A percentile compares a stretch with the other conserved stretches of the same genome.
Conservation (phyloP, 1,140 invertebrate genomes). For the Aphaenogaster rudis region DNA sequence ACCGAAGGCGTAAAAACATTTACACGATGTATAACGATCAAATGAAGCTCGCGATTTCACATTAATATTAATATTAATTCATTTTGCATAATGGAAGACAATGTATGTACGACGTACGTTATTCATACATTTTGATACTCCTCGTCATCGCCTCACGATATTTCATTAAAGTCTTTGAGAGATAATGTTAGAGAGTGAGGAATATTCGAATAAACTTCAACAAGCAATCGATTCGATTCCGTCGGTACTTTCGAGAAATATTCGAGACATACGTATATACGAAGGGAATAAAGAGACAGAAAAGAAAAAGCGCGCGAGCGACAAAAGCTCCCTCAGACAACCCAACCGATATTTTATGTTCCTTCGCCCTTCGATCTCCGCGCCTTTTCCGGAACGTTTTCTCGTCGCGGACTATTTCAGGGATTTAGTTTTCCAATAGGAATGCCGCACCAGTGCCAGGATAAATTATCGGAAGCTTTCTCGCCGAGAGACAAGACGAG, state of each 20-base stretch:
- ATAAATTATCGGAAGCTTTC: slow-evolving; percentile 62
- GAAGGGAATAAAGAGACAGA: background rate
- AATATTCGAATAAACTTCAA: slow-evolving; percentile 50
- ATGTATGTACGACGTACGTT: background rate
- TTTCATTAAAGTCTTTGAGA: slow-evolving; percentile 33
- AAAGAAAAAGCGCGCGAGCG: slow-evolving; percentile 21
- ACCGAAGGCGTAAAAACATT: background rate
- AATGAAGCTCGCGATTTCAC: background rate
- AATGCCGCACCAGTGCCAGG: slow-evolving; percentile 38
- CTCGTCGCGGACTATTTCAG: slow-evolving; percentile 55
- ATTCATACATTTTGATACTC: background rate
- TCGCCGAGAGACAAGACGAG: slow-evolving; percentile 38
- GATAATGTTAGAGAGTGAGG: background rate
- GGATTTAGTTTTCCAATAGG: slow-evolving; percentile 66
- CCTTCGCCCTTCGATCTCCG: slow-evolving; percentile 49
- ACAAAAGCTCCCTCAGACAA: slow-evolving; percentile 56
- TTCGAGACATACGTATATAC: slow-evolving; percentile 25
- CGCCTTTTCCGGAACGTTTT: slow-evolving; percentile 53
- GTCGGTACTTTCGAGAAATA: slow-evolving; percentile 35
- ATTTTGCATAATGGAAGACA: background rate
- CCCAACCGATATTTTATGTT: slow-evolving; percentile 55
- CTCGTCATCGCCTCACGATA: background rate
- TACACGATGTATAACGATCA: background rate
- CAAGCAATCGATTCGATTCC: slow-evolving; percentile 42
- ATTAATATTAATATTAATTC: slow-evolving; percentile 18